phyloP scores from a whole-genome alignment of 2,888 invertebrate species.

The Tupiocoris notatus region DNA sequence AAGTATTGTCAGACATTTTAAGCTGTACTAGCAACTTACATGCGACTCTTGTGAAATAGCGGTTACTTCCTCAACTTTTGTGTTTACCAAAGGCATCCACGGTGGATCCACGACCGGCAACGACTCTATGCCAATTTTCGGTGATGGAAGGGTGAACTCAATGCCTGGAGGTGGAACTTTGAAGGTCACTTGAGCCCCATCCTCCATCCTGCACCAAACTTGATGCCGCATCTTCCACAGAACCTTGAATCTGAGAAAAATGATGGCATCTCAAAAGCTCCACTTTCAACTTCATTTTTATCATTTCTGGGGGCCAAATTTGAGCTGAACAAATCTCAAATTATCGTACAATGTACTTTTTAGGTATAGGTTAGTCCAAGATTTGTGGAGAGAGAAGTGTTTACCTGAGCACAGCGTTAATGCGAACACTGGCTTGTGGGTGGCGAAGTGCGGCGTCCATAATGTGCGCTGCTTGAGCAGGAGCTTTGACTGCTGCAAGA shows the following conservation, averaged over 20 bases:
- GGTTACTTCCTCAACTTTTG: slow-evolving; percentile 98
- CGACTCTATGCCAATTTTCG: slow-evolving; percentile 95
- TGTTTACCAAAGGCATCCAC: slow-evolving; percentile 97
- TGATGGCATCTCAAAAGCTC: too few relatives aligned
- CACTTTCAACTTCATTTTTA: too few relatives aligned
- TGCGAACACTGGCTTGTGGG: slow-evolving; percentile 75
- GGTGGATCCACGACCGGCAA: slow-evolving; percentile 96
- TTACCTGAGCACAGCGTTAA: slow-evolving; percentile 76
- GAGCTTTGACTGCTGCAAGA: slow-evolving; percentile 86
- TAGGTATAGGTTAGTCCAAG: too few relatives aligned
- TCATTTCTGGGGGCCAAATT: too few relatives aligned
- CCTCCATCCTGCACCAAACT: slow-evolving; percentile 99
- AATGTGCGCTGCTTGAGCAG: slow-evolving; percentile 82
- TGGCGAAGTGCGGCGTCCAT: slow-evolving; percentile 87
- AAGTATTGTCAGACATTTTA: neutral
- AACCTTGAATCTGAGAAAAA: slow-evolving; percentile 71
- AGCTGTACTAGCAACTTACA: slow-evolving; percentile 62
- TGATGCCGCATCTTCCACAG: slow-evolving; percentile 97
- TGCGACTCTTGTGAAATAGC: slow-evolving; percentile 91
- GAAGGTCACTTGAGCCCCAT: slow-evolving; percentile 90
- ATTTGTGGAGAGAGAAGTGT: too few relatives aligned
- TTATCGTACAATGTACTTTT: too few relatives aligned
- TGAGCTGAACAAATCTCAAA: too few relatives aligned
- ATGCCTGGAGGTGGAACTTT: slow-evolving; percentile 99
- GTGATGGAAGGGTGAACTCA: slow-evolving; percentile 97